phyloP scores from a whole-genome alignment of 2,888 invertebrate species.

The Blomia tropicalis region DNA sequence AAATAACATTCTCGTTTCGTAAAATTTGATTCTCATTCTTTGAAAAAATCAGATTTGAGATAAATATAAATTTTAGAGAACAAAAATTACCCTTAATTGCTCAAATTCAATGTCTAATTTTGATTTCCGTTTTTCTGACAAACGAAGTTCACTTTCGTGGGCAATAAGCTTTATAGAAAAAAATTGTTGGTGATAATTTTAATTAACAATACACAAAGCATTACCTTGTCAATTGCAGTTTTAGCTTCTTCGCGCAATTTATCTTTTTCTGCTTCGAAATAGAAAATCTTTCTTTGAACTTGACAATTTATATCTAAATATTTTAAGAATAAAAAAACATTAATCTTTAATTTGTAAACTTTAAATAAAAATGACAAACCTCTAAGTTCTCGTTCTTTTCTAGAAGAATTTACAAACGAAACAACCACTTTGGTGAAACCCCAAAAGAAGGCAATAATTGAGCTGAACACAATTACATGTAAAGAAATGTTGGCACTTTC shows the following conservation, averaged over 20 bases:
- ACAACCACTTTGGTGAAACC: constrained; percentile 19
- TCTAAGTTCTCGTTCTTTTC: constrained; percentile 15
- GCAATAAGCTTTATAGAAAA: background rate
- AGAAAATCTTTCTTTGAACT: constrained; percentile 15
- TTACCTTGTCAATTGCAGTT: constrained; percentile 14
- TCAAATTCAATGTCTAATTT: constrained; percentile 6
- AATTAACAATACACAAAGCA: background rate
- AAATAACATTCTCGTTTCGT: background rate
- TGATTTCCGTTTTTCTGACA: constrained; percentile 11
- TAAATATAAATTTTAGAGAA: background rate
- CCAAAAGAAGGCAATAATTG: constrained; percentile 20
- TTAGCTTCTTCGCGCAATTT: constrained; percentile 17
- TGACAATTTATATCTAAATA: constrained; percentile 16
- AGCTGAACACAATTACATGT: constrained; percentile 14
- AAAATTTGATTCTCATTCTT: background rate
- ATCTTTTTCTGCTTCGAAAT: constrained; percentile 21
- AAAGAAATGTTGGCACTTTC: constrained; percentile 2
- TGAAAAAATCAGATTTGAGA: background rate
- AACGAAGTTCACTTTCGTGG: constrained; percentile 1
- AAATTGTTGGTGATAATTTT: background rate
- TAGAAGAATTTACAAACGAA: constrained; percentile 2
- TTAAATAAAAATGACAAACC: constrained; percentile 14
- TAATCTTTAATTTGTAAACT: background rate
- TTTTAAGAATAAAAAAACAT: constrained; percentile 1
- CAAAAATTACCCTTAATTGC: background rate